Evolutionary conservation across 2,888 invertebrate genomes (phyloP), one percentile per base, ranked within the genome.

Genomic region (Ochropacha duplaris): DNA sequence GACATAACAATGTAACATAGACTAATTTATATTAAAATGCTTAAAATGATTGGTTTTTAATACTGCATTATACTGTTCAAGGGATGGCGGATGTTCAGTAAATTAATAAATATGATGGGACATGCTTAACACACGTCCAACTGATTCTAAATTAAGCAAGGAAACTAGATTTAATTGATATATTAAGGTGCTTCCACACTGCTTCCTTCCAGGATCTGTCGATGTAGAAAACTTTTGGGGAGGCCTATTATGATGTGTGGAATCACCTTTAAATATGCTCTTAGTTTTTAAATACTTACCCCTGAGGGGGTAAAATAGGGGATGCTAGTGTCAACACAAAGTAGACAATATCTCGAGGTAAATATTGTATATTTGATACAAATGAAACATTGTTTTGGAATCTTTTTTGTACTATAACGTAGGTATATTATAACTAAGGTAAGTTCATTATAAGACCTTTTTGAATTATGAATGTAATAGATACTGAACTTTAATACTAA

Each of bases 11-110:
- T 31, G 28, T 28, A 28, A 49, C 49, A 49, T 11, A 22, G 2
- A 24, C 5, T 14, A 31, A 22, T n/a, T 50, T 24, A 11, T 49
- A 11, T 22, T 61, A 62, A 75, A 71, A 75, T 75, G 72, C 75
- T 77, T 65, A 68, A 31, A 72, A 62, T 64, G 65, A 71, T 66
- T 63, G 49, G 50, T 57, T 72, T 63, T 62, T 62, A 65, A 66
- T 64, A 69, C 50, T 50, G 50, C n/a, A 8, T 22, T 19, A 54
- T 54, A 49, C 14, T 50, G 31, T 55, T 19, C 9, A n/a, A 16
- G 2, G 39, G 44, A 19, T 19, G 44, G 4, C 9, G 16, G 9
- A 14, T 14, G 44, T 19, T 44, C 44, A 44, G 44, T n/a, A n/a
- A n/a, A n/a, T n/a, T n/a, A n/a, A n/a, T n/a, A n/a, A n/a, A n/a